These are phyloP conservation scores for Diadumene lineata DNA, from an alignment of 92 coral and sea anemone species.

Conservation along the genomic window DNA sequence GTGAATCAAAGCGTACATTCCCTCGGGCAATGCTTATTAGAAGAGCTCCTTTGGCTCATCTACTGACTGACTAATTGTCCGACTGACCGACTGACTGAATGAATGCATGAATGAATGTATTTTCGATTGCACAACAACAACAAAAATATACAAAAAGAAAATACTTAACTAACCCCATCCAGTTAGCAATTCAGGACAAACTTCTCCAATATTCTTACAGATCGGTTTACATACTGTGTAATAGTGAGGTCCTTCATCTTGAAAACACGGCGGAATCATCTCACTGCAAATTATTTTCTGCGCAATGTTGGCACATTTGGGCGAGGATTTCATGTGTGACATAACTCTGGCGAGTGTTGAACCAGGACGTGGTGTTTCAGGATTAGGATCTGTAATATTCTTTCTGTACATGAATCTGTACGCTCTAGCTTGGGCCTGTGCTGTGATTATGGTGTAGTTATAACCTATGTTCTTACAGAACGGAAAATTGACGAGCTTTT, in stretches of 20 bases:
- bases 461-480: conserved; percentile 15
- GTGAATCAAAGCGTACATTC: too few relatives aligned
- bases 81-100: too few relatives aligned
- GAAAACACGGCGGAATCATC: conserved; percentile 18
- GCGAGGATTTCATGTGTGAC: not conserved
- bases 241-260: conserved; percentile 16
- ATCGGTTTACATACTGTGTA: conserved; percentile 13
- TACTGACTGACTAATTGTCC: too few relatives aligned
- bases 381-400: not conserved
- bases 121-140: too few relatives aligned
- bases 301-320: conserved; percentile 5
- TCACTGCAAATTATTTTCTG: conserved; percentile 9
- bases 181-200: conserved; percentile 5
- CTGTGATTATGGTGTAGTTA: conserved; percentile 11
- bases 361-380: conserved; percentile 8
- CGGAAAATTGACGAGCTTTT: conserved; percentile 2
- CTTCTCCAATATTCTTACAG: conserved; percentile 13
- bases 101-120: too few relatives aligned
- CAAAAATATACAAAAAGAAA: too few relatives aligned
- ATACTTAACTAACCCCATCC: too few relatives aligned
- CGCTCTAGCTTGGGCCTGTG: conserved; percentile 7
- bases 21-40: too few relatives aligned
- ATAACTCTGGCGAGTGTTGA: conserved; percentile 1
- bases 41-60: too few relatives aligned
- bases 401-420: conserved; percentile 1